Evolutionary conservation across 2,888 invertebrate genomes (phyloP).

Genomic region (Eupithecia subumbrata): DNA sequence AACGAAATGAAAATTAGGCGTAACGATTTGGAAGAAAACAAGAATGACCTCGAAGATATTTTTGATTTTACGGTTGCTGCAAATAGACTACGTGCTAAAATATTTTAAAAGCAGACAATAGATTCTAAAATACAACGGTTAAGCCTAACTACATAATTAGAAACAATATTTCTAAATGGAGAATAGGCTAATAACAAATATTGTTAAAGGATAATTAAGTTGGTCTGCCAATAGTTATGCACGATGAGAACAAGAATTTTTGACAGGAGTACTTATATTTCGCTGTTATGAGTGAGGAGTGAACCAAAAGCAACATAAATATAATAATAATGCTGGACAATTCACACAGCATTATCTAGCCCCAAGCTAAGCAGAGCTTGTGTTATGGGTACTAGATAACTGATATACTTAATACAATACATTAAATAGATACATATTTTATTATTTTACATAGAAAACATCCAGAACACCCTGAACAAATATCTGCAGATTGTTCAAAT

Average conservation of each 20-base stretch:
- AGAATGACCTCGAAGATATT: neutral
- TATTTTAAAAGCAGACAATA: neutral
- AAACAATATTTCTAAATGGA: neutral
- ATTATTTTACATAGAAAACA: too few relatives aligned
- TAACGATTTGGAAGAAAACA: neutral
- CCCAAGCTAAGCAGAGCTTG: too few relatives aligned
- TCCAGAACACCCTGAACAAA: too few relatives aligned
- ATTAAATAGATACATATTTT: too few relatives aligned
- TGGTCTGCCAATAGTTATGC: neutral
- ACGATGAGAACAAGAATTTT: neutral
- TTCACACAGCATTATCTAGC: too few relatives aligned
- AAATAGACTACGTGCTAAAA: neutral
- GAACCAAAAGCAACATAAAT: neutral
- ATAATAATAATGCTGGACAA: too few relatives aligned
- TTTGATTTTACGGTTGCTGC: neutral
- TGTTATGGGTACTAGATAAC: too few relatives aligned
- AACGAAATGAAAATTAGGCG: neutral
- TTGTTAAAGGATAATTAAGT: neutral
- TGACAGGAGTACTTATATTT: neutral
- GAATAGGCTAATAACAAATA: neutral
- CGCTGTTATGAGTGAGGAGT: neutral
- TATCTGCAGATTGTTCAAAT: too few relatives aligned
- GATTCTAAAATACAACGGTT: neutral
- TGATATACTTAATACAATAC: too few relatives aligned
- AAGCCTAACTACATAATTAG: neutral